Conservation (phyloP, 2,113 vertebrate species). For the Thalassoma bifasciatum region DNA sequence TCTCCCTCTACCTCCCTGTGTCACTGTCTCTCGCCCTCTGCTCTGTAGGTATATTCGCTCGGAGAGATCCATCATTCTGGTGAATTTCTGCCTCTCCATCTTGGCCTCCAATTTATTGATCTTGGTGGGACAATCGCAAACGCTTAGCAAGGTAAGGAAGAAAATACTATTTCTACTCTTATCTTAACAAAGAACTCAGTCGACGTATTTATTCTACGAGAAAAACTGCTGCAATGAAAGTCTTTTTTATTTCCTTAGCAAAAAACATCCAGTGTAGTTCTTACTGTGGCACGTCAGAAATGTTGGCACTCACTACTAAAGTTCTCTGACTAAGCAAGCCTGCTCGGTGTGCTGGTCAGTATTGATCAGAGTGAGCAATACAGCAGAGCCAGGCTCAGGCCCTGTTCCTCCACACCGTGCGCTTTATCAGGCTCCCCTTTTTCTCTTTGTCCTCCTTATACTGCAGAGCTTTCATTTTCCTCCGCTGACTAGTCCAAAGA, state of each 20-base stretch:
- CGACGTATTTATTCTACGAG: background rate
- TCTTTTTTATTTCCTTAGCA: background rate
- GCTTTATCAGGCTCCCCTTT: slow-evolving; percentile 14
- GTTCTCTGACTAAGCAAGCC: slow-evolving; percentile 47
- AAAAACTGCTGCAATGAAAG: background rate
- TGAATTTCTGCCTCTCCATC: slow-evolving; percentile 98
- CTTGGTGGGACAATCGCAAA: slow-evolving; percentile 97
- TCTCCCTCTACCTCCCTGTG: background rate
- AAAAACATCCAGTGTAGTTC: slow-evolving; percentile 16
- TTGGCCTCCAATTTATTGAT: slow-evolving; percentile 97
- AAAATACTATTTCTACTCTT: background rate
- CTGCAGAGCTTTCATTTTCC: slow-evolving; percentile 23
- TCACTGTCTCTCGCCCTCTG: background rate
- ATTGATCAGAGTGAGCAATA: slow-evolving; percentile 23
- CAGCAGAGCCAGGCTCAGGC: slow-evolving; percentile 6
- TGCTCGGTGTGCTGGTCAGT: slow-evolving; percentile 39
- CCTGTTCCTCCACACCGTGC: background rate
- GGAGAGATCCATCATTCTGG: slow-evolving; percentile 96
- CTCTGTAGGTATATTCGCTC: slow-evolving; percentile 93
- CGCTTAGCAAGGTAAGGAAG: slow-evolving; percentile 93
- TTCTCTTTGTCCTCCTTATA: slow-evolving; percentile 26
- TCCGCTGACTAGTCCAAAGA: slow-evolving; percentile 15
- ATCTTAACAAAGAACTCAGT: background rate
- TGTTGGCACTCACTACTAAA: slow-evolving; percentile 16
- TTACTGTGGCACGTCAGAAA: slow-evolving; percentile 8